Base-by-base conservation (phyloP, 2,888 invertebrate species). In the Oxystoma pomonae region DNA sequence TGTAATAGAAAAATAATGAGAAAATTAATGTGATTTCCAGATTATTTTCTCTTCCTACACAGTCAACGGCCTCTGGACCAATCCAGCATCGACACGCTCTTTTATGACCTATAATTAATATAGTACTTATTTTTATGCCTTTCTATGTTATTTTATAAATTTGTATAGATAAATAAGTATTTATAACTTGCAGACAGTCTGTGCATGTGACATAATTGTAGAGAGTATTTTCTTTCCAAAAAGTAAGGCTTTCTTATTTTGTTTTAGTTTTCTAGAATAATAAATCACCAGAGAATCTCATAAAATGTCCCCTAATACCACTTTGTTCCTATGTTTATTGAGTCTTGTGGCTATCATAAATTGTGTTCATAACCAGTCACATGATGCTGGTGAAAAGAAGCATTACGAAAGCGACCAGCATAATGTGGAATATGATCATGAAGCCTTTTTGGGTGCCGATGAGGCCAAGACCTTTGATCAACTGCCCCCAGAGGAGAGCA, bases 371-470 rank as follows among this genome's bases (percentile, higher is more conserved):
- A 35, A 35, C 35, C 35, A 35, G 12, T 35, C 35, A 7, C n/a
- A n/a, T n/a, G n/a, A n/a, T n/a, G n/a, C n/a, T n/a, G n/a, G 90
- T 67, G 89, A 92, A 68, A 85, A 88, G 60, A 89, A 91, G 68
- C 96, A 97, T 76, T 94, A 86, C 72, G 84, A 87, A 68, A 87
- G 90, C 69, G 90, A 89, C 20, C 87, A 91, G 65, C 95, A 95
- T 74, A 93, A 98, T 79, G 83, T 89, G 58, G 92, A 95, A 69
- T 98, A 93, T 77, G 98, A 98, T 76, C 98, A 98, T 76, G 98
- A 98, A 77, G 96, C 97, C 0, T 98, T 99, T 78, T 83, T 99
- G 12, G 98, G 98, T 0, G 5, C 35, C 35, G 94, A 96, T 76
- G 88, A 89, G 71, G 94, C 98, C 0, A 93, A 94, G 76, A 90